Evolutionary conservation across 2,113 vertebrate species (phyloP).

Genomic region (Pimephales promelas): DNA sequence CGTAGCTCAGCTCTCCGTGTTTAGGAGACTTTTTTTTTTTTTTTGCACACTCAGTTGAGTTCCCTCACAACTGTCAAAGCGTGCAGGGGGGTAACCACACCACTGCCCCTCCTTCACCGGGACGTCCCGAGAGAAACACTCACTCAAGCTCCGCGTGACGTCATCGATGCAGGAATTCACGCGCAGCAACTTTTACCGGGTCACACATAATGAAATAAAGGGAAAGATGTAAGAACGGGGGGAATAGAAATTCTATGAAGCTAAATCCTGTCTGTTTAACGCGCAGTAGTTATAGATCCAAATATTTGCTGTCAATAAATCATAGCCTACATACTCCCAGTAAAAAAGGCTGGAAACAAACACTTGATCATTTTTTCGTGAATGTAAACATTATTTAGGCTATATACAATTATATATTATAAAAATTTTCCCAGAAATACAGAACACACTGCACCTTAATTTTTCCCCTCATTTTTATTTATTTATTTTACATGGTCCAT

Average conservation of each 20-base stretch:
- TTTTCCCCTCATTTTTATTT: too few species aligned
- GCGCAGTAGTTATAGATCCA: too few species aligned
- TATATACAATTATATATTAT: too few species aligned
- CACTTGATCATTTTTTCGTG: too few species aligned
- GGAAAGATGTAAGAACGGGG: background rate
- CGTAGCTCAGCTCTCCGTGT: background rate
- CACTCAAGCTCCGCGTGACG: conserved; percentile 45
- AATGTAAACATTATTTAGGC: too few species aligned
- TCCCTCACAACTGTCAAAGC: conserved; percentile 54
- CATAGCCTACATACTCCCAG: too few species aligned
- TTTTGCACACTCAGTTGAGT: conserved; percentile 20
- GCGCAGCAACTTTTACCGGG: background rate
- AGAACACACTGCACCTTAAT: too few species aligned
- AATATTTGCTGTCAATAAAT: background rate
- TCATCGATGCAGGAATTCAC: background rate
- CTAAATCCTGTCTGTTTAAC: background rate
- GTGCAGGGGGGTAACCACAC: conserved; percentile 49
- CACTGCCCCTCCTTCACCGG: conserved; percentile 41
- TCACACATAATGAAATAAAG: background rate
- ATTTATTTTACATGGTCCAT: background rate
- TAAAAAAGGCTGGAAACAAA: too few species aligned
- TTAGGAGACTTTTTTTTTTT: background rate
- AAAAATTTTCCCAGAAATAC: too few species aligned
- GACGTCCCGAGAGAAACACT: conserved; percentile 47
- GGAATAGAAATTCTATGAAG: background rate